phyloP scores from a whole-genome alignment of 1,140 invertebrate genomes.

The Megalonaias nervosa region DNA sequence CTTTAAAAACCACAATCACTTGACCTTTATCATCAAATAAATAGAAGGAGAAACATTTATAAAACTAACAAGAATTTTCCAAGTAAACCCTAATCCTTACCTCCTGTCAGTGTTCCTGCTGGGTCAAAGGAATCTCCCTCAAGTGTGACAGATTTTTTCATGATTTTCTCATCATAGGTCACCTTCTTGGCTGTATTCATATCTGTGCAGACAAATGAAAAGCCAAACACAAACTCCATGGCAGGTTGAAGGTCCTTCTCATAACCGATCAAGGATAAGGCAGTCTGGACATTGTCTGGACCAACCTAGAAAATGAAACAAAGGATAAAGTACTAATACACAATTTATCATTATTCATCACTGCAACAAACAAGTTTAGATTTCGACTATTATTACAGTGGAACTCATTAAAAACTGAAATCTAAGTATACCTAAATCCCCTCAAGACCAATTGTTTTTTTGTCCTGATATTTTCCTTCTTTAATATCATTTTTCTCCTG shows the following conservation, averaged over 20 bases:
- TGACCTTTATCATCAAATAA: too few relatives aligned
- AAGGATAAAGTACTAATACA: not conserved
- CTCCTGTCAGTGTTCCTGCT: slow-evolving; percentile 89
- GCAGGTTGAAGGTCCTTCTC: slow-evolving; percentile 80
- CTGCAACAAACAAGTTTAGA: too few relatives aligned
- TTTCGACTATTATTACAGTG: too few relatives aligned
- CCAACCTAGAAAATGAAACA: slow-evolving; percentile 58
- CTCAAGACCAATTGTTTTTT: too few relatives aligned
- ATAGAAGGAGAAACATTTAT: too few relatives aligned
- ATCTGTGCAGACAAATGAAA: slow-evolving; percentile 86
- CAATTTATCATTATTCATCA: too few relatives aligned
- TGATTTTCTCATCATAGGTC: slow-evolving; percentile 82
- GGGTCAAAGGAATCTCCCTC: slow-evolving; percentile 96
- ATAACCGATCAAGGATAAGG: slow-evolving; percentile 87
- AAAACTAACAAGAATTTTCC: too few relatives aligned
- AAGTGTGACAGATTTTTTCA: slow-evolving; percentile 87
- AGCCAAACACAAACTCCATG: slow-evolving; percentile 93
- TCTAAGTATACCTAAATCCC: too few relatives aligned
- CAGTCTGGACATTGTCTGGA: slow-evolving; percentile 85
- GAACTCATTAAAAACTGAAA: too few relatives aligned
- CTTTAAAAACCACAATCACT: too few relatives aligned
- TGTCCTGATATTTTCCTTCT: too few relatives aligned
- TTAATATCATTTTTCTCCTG: too few relatives aligned
- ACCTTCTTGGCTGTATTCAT: slow-evolving; percentile 84
- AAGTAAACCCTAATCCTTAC: slow-evolving; percentile 62